A percentile compares a stretch with the other conserved stretches of the same genome.
phyloP scores from a whole-genome alignment of 2,797 vertebrate genomes.

The Lepus townsendii region DNA sequence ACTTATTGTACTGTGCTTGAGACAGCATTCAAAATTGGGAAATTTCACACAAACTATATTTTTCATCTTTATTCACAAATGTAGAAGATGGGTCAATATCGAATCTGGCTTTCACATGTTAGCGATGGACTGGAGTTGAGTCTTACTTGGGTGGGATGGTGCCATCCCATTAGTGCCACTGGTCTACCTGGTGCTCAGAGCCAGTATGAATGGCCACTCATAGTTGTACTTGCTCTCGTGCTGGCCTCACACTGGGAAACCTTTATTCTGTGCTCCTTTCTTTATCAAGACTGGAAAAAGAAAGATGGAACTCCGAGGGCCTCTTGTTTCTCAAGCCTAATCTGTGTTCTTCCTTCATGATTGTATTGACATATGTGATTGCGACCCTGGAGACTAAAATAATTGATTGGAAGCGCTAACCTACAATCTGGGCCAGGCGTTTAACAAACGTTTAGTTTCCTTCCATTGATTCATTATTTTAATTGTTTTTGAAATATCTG shows the following conservation, averaged over 20 bases:
- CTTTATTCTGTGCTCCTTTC: constrained; percentile 9
- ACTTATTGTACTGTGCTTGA: neutral
- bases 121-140: neutral
- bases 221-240: neutral
- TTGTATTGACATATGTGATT: neutral
- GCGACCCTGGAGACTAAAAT: constrained; percentile 21
- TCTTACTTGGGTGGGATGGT: too few species aligned
- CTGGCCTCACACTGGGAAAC: neutral
- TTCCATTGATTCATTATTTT: constrained; percentile 16
- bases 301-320: neutral
- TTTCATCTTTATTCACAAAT: neutral
- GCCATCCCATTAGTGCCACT: neutral
- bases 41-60: neutral
- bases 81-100: neutral
- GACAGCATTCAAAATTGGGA: neutral
- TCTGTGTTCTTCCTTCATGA: neutral
- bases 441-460: constrained; percentile 32
- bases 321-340: neutral
- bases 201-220: neutral
- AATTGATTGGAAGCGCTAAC: constrained; percentile 16
- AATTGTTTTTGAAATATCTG: constrained; percentile 65
- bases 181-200: neutral
- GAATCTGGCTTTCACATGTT: neutral
- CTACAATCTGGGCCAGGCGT: constrained; percentile 17
- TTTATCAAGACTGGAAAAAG: constrained; percentile 42